Conservation (phyloP, 2,113 vertebrate species). For the Lampris megalopsis region DNA sequence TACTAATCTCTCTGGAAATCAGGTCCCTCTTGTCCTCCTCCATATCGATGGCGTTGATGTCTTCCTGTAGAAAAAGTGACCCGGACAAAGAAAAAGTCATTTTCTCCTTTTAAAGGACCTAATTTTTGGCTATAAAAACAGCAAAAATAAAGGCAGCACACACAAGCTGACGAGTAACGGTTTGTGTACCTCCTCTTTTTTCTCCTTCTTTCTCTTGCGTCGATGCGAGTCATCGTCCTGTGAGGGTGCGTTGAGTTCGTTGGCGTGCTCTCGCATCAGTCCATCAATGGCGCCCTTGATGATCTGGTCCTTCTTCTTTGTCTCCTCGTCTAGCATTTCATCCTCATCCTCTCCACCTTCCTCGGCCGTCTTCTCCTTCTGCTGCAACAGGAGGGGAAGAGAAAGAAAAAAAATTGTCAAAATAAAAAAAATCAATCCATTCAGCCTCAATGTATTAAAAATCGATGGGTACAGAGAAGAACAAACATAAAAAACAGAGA, state of each 20-base stretch:
- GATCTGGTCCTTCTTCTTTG: conserved; percentile 93
- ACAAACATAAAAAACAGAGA: too few species aligned
- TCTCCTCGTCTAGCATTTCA: conserved; percentile 97
- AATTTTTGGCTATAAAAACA: neutral
- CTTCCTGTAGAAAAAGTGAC: conserved; percentile 83
- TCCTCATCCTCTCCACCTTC: conserved; percentile 90
- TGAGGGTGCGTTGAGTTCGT: conserved; percentile 95
- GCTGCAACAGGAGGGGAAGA: neutral
- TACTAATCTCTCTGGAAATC: conserved; percentile 99
- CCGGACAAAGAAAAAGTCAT: neutral
- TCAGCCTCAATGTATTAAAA: too few species aligned
- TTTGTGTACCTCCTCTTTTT: conserved; percentile 94
- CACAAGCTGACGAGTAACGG: neutral
- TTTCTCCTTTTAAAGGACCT: neutral
- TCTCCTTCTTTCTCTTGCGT: conserved; percentile 97
- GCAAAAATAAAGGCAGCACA: neutral
- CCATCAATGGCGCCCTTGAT: conserved; percentile 96
- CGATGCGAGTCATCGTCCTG: conserved; percentile 95
- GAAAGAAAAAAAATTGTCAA: neutral
- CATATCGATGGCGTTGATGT: conserved; percentile 99
- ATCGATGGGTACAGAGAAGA: too few species aligned
- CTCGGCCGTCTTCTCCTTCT: conserved; percentile 88
- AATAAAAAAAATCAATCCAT: too few species aligned
- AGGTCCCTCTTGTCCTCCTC: conserved; percentile 99
- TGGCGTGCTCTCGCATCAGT: conserved; percentile 95